Conservation (phyloP, 2,797 vertebrate species). For the Aeoliscus strigatus region DNA sequence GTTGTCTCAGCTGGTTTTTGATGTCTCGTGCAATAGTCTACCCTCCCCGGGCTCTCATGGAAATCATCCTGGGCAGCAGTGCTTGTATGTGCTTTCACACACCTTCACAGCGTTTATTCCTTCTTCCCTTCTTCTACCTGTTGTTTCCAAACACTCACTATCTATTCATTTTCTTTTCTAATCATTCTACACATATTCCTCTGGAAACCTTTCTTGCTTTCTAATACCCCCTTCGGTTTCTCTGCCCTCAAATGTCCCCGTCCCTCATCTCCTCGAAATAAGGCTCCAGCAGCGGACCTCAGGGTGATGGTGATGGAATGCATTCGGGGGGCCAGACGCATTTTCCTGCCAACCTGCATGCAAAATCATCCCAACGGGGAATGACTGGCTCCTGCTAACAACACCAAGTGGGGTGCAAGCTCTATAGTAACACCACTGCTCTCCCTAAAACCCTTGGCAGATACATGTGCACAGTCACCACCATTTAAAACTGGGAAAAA, state of each 20-base stretch:
- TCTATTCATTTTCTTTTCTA: constrained; percentile 18
- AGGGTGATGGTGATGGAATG: constrained; percentile 73
- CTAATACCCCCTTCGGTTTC: constrained; percentile 39
- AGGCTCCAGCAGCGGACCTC: constrained; percentile 64
- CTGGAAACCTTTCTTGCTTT: constrained; percentile 30
- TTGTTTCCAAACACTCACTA: constrained; percentile 21
- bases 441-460: constrained; percentile 59
- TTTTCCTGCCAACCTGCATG: constrained; percentile 64
- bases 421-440: constrained; percentile 65
- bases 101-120: constrained; percentile 54
- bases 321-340: constrained; percentile 64
- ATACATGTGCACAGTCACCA: constrained; percentile 58
- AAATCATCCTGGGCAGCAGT: constrained; percentile 38
- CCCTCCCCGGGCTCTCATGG: constrained; percentile 19
- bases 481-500: constrained; percentile 61
- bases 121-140: constrained; percentile 19
- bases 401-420: constrained; percentile 48
- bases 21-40: constrained; percentile 32
- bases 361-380: constrained; percentile 71
- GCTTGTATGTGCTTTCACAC: constrained; percentile 49
- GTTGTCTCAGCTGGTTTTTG: constrained; percentile 44
- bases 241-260: constrained; percentile 40
- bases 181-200: constrained; percentile 22
- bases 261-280: constrained; percentile 41
- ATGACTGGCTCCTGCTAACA: constrained; percentile 64